Evolutionary conservation across 2,888 invertebrate species (phyloP).

Genomic region (Lamellibrachia columna): DNA sequence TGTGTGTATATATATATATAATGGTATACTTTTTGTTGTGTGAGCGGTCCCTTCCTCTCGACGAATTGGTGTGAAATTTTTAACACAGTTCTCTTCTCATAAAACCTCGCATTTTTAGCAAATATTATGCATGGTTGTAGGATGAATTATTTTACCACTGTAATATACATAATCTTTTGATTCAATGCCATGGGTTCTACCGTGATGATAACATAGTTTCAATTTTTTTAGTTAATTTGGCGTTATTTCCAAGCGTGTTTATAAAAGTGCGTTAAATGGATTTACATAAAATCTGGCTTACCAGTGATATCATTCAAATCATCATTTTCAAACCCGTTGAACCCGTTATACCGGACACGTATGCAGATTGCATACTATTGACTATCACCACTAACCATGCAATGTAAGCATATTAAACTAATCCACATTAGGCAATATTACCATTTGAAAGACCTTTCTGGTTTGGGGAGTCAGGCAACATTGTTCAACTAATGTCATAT

Average conservation of each 20-base stretch:
- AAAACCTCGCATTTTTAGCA: too few species aligned
- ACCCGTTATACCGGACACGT: not conserved
- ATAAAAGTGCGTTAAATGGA: not conserved
- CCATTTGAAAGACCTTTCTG: not conserved
- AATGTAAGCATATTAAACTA: not conserved
- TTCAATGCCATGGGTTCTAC: not conserved
- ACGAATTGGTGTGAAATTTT: too few species aligned
- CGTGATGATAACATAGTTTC: too few species aligned
- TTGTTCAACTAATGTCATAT: not conserved
- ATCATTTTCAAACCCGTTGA: not conserved
- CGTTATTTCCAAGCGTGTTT: not conserved
- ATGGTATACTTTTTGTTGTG: too few species aligned
- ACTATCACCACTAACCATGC: not conserved
- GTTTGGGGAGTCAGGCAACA: not conserved
- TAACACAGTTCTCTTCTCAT: too few species aligned
- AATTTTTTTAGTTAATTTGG: not conserved
- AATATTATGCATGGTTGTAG: too few species aligned
- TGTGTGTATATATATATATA: too few species aligned
- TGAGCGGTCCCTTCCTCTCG: too few species aligned
- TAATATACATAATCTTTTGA: not conserved
- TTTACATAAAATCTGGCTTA: not conserved
- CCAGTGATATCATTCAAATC: not conserved
- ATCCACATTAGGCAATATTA: not conserved
- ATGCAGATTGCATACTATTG: not conserved
- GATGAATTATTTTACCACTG: too few species aligned